Evolutionary conservation across 2,113 vertebrate species (phyloP).

Genomic region (Drymodes brunneopygia): DNA sequence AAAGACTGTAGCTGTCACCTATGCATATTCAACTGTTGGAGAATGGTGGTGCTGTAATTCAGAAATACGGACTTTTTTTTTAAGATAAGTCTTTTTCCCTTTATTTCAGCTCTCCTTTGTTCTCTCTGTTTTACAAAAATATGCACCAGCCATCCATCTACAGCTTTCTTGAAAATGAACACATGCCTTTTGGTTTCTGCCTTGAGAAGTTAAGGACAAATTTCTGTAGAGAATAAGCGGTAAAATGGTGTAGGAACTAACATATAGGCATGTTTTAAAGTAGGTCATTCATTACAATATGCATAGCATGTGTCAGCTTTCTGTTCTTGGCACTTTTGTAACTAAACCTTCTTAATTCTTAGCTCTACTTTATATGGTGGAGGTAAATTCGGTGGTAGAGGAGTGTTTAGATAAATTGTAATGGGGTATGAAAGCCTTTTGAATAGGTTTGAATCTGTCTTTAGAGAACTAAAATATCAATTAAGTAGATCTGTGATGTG

Average conservation of each 20-base stretch:
- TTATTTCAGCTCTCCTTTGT: neutral
- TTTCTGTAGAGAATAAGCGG: neutral
- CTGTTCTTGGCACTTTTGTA: neutral
- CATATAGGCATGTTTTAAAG: neutral
- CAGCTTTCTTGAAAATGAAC: neutral
- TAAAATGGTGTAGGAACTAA: neutral
- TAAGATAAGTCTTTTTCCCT: neutral
- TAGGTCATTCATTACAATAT: slow-evolving; percentile 4
- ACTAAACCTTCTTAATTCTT: slow-evolving; percentile 4
- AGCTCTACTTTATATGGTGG: neutral
- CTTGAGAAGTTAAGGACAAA: neutral
- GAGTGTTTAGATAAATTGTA: slow-evolving; percentile 15
- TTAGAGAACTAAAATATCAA: neutral
- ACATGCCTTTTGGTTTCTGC: neutral
- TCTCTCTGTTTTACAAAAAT: neutral
- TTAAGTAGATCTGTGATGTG: neutral
- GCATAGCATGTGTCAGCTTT: neutral
- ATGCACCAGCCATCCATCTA: neutral
- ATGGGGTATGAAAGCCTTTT: neutral
- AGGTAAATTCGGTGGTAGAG: neutral
- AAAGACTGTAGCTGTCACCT: neutral
- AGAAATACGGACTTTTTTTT: neutral
- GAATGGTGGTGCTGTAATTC: neutral
- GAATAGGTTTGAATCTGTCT: neutral
- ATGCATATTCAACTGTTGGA: neutral